Conservation (phyloP, 2,888 invertebrate genomes). For the Synergus japonicus region DNA sequence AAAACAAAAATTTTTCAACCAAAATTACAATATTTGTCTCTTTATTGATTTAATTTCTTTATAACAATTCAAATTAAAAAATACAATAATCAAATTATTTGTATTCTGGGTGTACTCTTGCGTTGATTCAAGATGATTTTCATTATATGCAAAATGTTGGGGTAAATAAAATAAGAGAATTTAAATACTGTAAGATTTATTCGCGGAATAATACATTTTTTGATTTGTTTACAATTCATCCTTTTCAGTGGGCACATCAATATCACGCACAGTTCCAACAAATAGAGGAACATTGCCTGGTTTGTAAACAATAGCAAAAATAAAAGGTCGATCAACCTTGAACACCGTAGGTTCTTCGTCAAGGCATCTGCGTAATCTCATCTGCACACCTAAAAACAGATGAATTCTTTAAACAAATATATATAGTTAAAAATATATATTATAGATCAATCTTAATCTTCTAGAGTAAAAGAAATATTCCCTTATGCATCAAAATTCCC, state of each 20-base stretch:
- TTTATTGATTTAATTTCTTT: too few species aligned
- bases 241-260: slow-evolving; percentile 49
- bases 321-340: slow-evolving; percentile 75
- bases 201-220: neutral
- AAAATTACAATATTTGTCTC: too few species aligned
- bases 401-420: neutral
- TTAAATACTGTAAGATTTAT: neutral
- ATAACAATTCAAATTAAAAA: too few species aligned
- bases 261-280: slow-evolving; percentile 67
- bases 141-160: too few species aligned
- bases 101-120: too few species aligned
- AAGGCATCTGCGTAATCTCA: slow-evolving; percentile 63
- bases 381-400: slow-evolving; percentile 60
- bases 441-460: too few species aligned
- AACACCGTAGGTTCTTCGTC: slow-evolving; percentile 64
- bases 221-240: slow-evolving; percentile 68
- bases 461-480: too few species aligned
- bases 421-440: too few species aligned
- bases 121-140: too few species aligned
- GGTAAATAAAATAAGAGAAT: neutral
- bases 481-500: too few species aligned
- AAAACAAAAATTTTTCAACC: too few species aligned
- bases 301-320: slow-evolving; percentile 71
- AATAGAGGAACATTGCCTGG: slow-evolving; percentile 68
- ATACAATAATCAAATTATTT: too few species aligned